Base-by-base conservation (phyloP, 2,888 invertebrate genomes). In the Heliothis peltigera region DNA sequence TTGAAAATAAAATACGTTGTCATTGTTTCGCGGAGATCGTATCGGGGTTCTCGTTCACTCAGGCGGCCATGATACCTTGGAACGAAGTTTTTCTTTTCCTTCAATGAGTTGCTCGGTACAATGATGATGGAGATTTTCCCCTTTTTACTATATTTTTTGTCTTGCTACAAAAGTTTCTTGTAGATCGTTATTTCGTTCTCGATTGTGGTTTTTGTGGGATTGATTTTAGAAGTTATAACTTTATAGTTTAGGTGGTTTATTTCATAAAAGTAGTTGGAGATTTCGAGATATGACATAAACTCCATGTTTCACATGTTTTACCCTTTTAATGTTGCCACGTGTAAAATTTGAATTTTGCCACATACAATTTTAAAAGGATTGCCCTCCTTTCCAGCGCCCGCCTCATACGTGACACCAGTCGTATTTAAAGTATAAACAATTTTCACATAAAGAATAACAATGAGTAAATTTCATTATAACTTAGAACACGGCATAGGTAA, bases 391-490 rank as follows among this genome's bases (percentile, higher is more conserved):
- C 0, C 3, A 39, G n/a, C n/a, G 10, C 32, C 8, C 8, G 2
- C 39, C n/a, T 39, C 46, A 46, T 15, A 18, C 21, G 21, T 46
- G 19, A 19, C 19, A 18, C 19, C 2, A 2, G 1, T 12, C 46
- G 15, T 28, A 12, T 2, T n/a, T n/a, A 1, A 39, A 39, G 39
- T 4, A n/a, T n/a, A 39, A 39, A 75, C 44, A 51, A 43, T 60
- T 57, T 43, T 22, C 39, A 17, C 18, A 60, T 57, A 70, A 59
- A 75, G 75, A 73, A 73, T 60, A 60, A 75, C 75, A 75, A 73
- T 64, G 70, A 28, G 70, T 44, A 57, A 69, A 73, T 75, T 72
- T 69, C 56, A 70, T 69, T 69, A 72, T 70, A 73, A 70, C 64
- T 73, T 73, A 70, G 64, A 39, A 19, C 32, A 51, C 62, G 68